A percentile compares a stretch with the other conserved stretches of the same genome.
Conservation (phyloP, 2,113 vertebrate species). For the Elachura formosa region DNA sequence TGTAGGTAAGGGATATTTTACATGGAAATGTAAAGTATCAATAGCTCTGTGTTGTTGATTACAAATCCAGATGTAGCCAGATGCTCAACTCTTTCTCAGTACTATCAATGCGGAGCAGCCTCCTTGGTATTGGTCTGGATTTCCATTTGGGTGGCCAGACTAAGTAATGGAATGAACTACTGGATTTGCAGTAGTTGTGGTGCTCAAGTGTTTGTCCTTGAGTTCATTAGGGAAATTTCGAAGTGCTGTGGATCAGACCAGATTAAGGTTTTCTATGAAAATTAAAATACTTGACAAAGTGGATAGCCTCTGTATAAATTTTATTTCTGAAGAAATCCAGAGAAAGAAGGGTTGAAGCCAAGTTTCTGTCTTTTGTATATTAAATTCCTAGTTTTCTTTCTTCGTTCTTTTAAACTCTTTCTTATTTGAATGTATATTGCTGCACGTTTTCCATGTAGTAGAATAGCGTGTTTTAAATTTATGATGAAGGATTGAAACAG, state of each 20-base stretch:
- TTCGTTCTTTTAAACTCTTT: neutral
- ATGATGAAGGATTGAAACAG: neutral
- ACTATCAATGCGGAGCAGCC: neutral
- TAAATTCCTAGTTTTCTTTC: neutral
- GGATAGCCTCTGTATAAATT: neutral
- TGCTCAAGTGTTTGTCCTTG: neutral
- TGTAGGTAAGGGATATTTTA: neutral
- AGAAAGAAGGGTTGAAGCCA: neutral
- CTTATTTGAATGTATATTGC: neutral
- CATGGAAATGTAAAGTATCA: neutral
- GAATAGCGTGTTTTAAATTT: neutral
- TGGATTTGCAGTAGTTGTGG: neutral
- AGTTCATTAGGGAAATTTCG: neutral
- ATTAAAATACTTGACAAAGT: neutral
- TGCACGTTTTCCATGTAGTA: neutral
- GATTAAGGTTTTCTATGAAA: neutral
- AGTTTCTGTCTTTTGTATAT: neutral
- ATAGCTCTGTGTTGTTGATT: neutral
- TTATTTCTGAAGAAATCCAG: neutral
- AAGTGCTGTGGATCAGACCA: neutral
- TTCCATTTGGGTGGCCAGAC: neutral
- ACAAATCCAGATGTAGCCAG: neutral
- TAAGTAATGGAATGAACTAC: neutral
- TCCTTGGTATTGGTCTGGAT: neutral
- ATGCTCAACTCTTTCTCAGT: neutral